These are phyloP conservation scores for Agrotis ipsilon DNA, from an alignment of 2,888 invertebrate genomes.

Conservation along the genomic window DNA sequence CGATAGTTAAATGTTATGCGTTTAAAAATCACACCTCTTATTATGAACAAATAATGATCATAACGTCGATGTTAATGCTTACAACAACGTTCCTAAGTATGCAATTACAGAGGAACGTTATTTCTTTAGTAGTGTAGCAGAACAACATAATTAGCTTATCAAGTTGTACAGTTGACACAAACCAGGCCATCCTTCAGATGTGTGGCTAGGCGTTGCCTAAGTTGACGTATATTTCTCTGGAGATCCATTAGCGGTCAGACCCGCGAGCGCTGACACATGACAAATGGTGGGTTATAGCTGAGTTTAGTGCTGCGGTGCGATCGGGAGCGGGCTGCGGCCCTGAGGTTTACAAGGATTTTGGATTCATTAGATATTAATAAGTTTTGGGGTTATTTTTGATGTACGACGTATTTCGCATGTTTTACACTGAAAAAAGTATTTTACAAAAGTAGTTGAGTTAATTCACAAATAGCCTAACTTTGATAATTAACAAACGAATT, in stretches of 20 bases:
- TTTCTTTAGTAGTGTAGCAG: no score
- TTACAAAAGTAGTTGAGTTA: no score
- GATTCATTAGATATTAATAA: conserved; percentile 17
- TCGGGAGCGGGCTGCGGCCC: conserved; percentile 11
- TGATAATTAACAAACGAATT: no score
- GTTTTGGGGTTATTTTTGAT: conserved; percentile 2
- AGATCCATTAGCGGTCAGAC: conserved; percentile 72
- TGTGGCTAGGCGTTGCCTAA: not conserved
- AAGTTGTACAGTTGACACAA: no score
- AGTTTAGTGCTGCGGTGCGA: conserved; percentile 51
- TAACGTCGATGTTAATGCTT: not conserved
- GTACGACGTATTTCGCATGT: not conserved
- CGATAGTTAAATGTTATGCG: not conserved
- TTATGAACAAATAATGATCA: not conserved
- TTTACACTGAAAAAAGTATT: no score
- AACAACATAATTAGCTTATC: no score
- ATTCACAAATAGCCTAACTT: no score
- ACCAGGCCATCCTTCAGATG: no score
- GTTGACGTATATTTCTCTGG: conserved; percentile 47
- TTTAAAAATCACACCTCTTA: not conserved
- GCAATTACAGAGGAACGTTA: no score
- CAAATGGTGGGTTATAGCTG: conserved; percentile 71
- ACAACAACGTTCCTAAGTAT: not conserved
- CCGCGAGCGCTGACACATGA: conserved; percentile 68
- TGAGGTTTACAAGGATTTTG: conserved; percentile 1